Evolutionary conservation across 2,113 vertebrate genomes (phyloP), one percentile per base, ranked within the genome.

Genomic region (Gobiocypris rarus): DNA sequence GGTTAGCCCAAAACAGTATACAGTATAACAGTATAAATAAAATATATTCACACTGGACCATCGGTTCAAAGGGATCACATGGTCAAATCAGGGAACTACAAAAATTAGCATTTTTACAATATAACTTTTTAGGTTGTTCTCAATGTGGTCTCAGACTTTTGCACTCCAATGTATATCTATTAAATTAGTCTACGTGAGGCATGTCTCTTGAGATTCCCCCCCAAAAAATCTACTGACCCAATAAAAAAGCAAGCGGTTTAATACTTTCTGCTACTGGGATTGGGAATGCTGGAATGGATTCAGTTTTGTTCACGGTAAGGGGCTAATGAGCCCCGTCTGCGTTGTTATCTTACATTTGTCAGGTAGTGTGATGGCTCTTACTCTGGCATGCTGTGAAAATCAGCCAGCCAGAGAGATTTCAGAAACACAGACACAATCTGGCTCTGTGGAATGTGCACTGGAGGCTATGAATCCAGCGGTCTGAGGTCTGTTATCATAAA

Each of bases 341-440:
- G 24, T 78, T 58, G 52, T 67, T 75, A 24, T 24, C 69, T 82
- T 58, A 58, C 41, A 10, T 65, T 83, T 63, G 74, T 69, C 52
- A 86, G 50, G 56, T 78, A 28, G 31, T 65, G 15, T 69, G 52
- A 63, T 78, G 43, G 69, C 28, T 77, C 50, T n/a, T 59, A 58
- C 34, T 58, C 34, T 75, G 74, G 52, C 52, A 77, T 43, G 69
- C 69, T 54, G 67, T 56, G 50, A 83, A 83, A 79, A 41, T 28
- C 45, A 52, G 54, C 13, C 28, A 79, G 28, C 22, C 54, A 26
- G 14, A 71, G 34, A 78, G 45, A 50, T 24, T 43, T 22, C 45
- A 22, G 14, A 67, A 5, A 38, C 4, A 24, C 45, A n/a, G 9
- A 34, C 77, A 74, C 34, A 34, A 52, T 13, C 13, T 9, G 9